Percentiles rank a stretch among this genome's conserved stretches.
Conservation (phyloP, 2,888 invertebrate genomes). For the Catocala sponsa region DNA sequence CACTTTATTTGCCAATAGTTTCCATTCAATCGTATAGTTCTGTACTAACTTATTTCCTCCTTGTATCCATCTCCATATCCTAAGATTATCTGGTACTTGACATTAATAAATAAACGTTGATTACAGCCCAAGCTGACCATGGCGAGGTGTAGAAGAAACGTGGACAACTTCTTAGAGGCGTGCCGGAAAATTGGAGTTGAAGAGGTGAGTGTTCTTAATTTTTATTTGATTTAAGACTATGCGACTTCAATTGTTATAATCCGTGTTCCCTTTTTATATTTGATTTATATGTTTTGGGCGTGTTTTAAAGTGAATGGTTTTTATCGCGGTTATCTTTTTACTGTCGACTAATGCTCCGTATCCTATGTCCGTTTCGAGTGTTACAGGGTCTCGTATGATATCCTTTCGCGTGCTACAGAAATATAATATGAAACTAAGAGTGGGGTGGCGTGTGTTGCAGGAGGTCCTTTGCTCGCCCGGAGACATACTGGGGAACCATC, state of each 20-base stretch:
- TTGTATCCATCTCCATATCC: neutral
- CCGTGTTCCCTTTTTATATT: neutral
- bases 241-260: neutral
- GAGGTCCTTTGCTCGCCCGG: conserved; percentile 90
- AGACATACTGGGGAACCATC: conserved; percentile 84
- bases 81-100: neutral
- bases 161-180: conserved; percentile 98
- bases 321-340: neutral
- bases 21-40: no score
- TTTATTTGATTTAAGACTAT: neutral
- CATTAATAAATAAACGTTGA: neutral
- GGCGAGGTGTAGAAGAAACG: conserved; percentile 97
- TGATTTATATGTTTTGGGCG: neutral
- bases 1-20: no score
- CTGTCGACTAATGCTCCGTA: conserved; percentile 13
- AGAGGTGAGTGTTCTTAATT: conserved; percentile 90
- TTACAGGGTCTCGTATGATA: conserved; percentile 79
- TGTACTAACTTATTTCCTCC: no score
- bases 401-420: conserved; percentile 71
- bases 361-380: conserved; percentile 64
- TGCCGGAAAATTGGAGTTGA: conserved; percentile 97
- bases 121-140: conserved; percentile 96
- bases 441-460: conserved; percentile 90
- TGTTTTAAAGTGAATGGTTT: neutral
- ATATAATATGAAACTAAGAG: conserved; percentile 72